Percentiles rank a stretch among this genome's conserved stretches.
Conservation (phyloP, 92 coral and sea anemone species). For the Metridium senile region DNA sequence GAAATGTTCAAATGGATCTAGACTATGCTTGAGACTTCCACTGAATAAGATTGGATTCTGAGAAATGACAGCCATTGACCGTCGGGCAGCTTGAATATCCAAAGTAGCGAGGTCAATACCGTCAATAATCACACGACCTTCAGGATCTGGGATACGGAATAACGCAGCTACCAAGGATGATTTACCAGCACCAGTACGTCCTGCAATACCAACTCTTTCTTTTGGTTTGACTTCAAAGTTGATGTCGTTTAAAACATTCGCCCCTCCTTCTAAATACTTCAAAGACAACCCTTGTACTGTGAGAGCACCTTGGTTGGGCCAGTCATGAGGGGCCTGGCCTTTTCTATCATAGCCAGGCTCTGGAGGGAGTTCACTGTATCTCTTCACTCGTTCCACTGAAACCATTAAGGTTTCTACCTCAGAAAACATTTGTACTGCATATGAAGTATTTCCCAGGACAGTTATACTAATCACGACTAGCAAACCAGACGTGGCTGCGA, state of each 20-base stretch:
- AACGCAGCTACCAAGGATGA: conserved; percentile 36
- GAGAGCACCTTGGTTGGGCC: conserved; percentile 33
- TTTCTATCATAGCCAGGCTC: background rate
- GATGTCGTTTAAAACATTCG: conserved; percentile 11
- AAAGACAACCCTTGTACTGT: conserved; percentile 11
- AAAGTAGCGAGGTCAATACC: conserved; percentile 31
- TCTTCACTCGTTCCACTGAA: background rate
- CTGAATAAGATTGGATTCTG: conserved; percentile 32
- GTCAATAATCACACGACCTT: conserved; percentile 32
- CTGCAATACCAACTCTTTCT: conserved; percentile 25
- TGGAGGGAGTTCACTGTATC: background rate
- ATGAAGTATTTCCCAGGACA: background rate
- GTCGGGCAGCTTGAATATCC: conserved; percentile 27
- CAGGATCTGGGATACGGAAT: conserved; percentile 38
- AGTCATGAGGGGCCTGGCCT: background rate
- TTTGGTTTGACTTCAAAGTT: conserved; percentile 9
- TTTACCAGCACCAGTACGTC: conserved; percentile 41
- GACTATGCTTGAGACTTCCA: conserved; percentile 21
- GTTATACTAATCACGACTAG: background rate
- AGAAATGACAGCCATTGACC: conserved; percentile 34
- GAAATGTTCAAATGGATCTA: conserved; percentile 31
- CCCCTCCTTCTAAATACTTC: conserved; percentile 10
- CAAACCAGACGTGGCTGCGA: background rate
- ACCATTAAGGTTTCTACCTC: background rate
- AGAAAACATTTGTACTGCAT: background rate